These are phyloP conservation scores for Notodonta ziczac DNA, from an alignment of 2,888 invertebrate genomes.

Conservation along the genomic window DNA sequence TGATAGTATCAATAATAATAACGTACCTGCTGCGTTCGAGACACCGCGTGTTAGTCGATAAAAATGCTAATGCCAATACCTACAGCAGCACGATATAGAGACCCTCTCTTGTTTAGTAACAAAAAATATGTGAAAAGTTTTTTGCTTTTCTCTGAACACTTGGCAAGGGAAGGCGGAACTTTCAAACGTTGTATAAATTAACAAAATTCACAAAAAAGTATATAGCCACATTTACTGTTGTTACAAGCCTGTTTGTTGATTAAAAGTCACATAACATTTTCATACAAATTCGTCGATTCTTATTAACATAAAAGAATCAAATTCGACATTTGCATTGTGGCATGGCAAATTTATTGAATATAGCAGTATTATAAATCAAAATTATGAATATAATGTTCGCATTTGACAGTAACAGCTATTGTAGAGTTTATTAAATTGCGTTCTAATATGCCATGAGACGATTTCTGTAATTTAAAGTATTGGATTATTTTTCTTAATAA, in stretches of 20 bases:
- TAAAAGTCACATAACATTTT: constrained; percentile 9
- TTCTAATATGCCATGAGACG: constrained; percentile 8
- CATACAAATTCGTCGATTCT: constrained; percentile 12
- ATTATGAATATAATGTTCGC: constrained; percentile 9
- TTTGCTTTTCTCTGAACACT: constrained; percentile 13
- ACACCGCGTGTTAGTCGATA: constrained; percentile 48
- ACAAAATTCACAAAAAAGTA: not conserved
- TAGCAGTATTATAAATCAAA: constrained; percentile 5
- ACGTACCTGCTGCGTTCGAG: constrained; percentile 36
- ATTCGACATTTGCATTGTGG: not conserved
- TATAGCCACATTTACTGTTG: not conserved
- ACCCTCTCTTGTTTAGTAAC: constrained; percentile 30
- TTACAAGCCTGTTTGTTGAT: not conserved
- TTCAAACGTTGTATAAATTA: not conserved
- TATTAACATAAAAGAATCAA: constrained; percentile 16
- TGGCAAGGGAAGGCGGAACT: constrained; percentile 4
- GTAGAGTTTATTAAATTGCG: constrained; percentile 9
- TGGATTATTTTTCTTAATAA: constrained; percentile 7
- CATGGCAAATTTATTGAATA: constrained; percentile 9
- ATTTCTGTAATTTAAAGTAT: constrained; percentile 3
- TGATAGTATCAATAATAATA: constrained; percentile 39
- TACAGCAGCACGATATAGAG: constrained; percentile 29
- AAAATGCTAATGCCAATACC: constrained; percentile 51
- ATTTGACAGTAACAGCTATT: constrained; percentile 12
- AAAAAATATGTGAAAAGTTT: constrained; percentile 20